Conservation (phyloP, 2,888 invertebrate genomes). For the Apotomis betuletana region DNA sequence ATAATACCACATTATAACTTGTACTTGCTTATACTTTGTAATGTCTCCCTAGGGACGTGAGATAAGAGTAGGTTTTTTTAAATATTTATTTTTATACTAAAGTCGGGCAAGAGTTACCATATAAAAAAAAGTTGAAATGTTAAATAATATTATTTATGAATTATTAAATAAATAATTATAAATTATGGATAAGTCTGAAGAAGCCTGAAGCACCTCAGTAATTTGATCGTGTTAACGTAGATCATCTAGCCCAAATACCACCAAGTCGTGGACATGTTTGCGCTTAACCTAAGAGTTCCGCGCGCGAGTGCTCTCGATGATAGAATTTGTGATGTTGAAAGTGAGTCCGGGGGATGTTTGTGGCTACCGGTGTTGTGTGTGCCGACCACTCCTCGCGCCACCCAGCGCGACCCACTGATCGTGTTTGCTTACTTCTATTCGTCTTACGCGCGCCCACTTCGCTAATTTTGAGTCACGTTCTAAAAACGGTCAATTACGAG, state of each 20-base stretch:
- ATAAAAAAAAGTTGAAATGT: no score
- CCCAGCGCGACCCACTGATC: conserved; percentile 59
- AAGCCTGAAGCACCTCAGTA: no score
- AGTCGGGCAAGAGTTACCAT: no score
- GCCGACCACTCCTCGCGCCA: conserved; percentile 73
- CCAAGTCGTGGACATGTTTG: conserved; percentile 26
- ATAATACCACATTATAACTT: no score
- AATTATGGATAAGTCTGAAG: no score
- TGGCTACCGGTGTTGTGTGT: conserved; percentile 81
- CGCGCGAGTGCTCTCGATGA: conserved; percentile 55
- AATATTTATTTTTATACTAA: no score
- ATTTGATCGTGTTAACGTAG: no score
- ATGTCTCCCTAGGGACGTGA: no score
- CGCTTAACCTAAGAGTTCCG: conserved; percentile 30
- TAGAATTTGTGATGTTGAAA: conserved; percentile 68
- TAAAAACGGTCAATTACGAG: neutral
- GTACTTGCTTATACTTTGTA: no score
- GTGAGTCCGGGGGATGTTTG: conserved; percentile 71
- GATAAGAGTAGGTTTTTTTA: no score
- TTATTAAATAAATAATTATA: no score
- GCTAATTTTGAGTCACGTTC: conserved; percentile 23
- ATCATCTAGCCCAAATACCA: conserved; percentile 16
- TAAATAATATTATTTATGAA: no score
- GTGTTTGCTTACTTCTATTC: conserved; percentile 53
- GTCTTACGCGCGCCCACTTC: conserved; percentile 43